Percentiles rank a stretch among this genome's conserved stretches.
phyloP scores from a whole-genome alignment of 2,113 vertebrate genomes.

The Callipepla californica region DNA sequence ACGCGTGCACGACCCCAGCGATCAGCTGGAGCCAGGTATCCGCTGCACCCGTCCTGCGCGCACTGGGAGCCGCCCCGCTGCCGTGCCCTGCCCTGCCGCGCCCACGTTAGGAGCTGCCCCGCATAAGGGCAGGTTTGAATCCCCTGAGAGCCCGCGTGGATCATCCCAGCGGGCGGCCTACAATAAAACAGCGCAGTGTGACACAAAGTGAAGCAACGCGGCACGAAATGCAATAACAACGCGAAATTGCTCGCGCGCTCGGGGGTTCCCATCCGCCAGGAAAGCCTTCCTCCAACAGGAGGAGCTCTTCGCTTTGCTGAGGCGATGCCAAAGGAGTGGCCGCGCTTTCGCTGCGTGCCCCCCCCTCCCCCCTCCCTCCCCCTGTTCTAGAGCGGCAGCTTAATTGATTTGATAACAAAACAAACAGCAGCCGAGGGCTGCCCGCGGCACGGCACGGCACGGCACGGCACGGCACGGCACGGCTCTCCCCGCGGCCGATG shows the following conservation, averaged over 20 bases:
- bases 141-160: background rate
- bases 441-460: background rate
- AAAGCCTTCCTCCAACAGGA: slow-evolving; percentile 51
- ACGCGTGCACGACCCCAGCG: background rate
- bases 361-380: background rate
- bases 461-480: background rate
- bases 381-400: slow-evolving; percentile 47
- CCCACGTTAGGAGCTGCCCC: background rate
- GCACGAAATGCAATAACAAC: background rate
- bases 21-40: background rate
- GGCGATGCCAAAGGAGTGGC: slow-evolving; percentile 2
- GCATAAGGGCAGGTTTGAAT: background rate
- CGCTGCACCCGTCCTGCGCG: fast-evolving
- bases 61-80: fast-evolving
- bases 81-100: background rate
- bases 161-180: background rate
- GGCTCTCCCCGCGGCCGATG: background rate
- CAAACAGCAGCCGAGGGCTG: slow-evolving; percentile 40
- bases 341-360: background rate
- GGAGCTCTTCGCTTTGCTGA: slow-evolving; percentile 68
- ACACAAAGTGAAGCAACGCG: background rate
- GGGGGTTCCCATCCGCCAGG: background rate
- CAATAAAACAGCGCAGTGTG: fast-evolving
- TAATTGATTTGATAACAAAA: slow-evolving; percentile 71
- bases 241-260: background rate